A percentile compares a stretch with the other conserved stretches of the same genome.
phyloP scores from a whole-genome alignment of 2,888 invertebrate species.

The Torymus tubicola region DNA sequence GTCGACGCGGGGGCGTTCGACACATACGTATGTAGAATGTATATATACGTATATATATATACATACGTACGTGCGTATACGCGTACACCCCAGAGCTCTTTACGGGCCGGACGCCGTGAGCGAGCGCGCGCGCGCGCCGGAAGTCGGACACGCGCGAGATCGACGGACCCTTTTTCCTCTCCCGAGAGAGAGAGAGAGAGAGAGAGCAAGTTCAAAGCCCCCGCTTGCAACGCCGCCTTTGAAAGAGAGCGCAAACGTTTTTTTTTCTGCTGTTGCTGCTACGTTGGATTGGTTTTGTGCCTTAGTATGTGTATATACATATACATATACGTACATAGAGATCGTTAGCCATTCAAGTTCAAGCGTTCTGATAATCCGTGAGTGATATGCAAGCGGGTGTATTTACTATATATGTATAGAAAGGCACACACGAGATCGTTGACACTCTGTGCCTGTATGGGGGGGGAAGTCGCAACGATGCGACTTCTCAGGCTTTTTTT shows the following conservation, averaged over 20 bases:
- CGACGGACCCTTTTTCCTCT: conserved; percentile 54
- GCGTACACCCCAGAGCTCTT: conserved; percentile 21
- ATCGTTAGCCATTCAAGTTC: neutral
- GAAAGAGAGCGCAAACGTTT: no score
- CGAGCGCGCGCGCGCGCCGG: conserved; percentile 35
- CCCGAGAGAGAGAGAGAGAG: conserved; percentile 4
- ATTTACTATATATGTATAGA: neutral
- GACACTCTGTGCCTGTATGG: neutral
- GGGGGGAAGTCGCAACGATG: conserved; percentile 18
- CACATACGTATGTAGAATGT: neutral
- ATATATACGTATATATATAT: no score
- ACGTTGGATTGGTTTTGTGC: no score
- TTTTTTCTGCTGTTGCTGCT: no score
- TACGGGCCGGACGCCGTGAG: conserved; percentile 49
- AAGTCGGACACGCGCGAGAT: conserved; percentile 57
- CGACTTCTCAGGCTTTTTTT: neutral
- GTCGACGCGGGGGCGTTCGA: conserved; percentile 26
- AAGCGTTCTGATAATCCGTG: neutral
- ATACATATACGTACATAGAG: neutral
- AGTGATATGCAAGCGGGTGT: neutral
- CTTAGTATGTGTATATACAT: no score
- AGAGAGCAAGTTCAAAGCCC: conserved; percentile 55
- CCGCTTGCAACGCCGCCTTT: conserved; percentile 12
- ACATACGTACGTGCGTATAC: no score
- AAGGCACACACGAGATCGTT: conserved; percentile 22